A percentile compares a stretch with the other conserved stretches of the same genome.
Evolutionary conservation across 2,113 vertebrate species (phyloP).

Genomic region (Jaculus jaculus): DNA sequence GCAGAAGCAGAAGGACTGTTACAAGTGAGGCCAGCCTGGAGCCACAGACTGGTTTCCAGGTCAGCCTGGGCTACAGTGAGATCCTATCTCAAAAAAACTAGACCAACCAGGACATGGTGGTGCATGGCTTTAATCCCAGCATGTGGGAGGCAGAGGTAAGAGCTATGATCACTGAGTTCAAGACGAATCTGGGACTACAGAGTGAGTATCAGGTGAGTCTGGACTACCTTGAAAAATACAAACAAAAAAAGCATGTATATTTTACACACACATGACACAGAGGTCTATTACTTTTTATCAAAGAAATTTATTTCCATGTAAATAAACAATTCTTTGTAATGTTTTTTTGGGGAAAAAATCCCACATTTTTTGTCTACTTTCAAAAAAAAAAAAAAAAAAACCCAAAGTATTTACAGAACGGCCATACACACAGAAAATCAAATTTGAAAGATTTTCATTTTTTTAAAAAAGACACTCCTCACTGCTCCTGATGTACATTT

Average conservation of each 20-base stretch:
- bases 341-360: constrained; percentile 60
- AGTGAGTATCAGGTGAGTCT: too few species aligned
- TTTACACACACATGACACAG: not conserved
- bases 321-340: constrained; percentile 79
- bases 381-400: constrained; percentile 81
- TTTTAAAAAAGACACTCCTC: constrained; percentile 66
- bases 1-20: too few species aligned
- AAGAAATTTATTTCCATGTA: constrained; percentile 84
- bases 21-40: not conserved
- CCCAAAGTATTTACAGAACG: constrained; percentile 79
- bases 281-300: constrained; percentile 72
- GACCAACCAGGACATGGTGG: not conserved
- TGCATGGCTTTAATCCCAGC: too few species aligned
- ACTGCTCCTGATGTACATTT: constrained; percentile 75
- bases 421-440: constrained; percentile 75
- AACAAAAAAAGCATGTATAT: too few species aligned
- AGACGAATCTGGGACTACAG: too few species aligned
- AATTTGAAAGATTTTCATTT: constrained; percentile 70
- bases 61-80: not conserved
- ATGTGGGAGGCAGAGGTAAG: too few species aligned
- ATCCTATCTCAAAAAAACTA: not conserved
- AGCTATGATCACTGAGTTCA: too few species aligned
- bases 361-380: constrained; percentile 72
- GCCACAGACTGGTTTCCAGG: not conserved
- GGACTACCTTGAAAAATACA: too few species aligned